Conservation (phyloP, 2,888 invertebrate genomes). For the Metopia argyrocephala region DNA sequence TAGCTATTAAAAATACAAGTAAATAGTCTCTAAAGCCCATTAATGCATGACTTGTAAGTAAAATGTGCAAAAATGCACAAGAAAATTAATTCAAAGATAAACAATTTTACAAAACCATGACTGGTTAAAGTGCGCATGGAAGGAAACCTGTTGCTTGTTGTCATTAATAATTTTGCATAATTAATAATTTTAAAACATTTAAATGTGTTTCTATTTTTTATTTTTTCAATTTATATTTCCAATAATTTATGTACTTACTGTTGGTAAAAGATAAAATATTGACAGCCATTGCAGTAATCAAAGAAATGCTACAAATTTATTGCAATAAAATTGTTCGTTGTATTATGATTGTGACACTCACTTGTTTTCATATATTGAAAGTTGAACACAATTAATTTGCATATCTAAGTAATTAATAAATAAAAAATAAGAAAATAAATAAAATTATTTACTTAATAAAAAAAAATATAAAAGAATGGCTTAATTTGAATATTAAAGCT, state of each 20-base stretch:
- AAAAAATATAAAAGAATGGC: too few species aligned
- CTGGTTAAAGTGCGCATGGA: background rate
- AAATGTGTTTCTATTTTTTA: background rate
- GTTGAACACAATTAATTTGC: slow-evolving; percentile 50
- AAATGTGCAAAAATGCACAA: background rate
- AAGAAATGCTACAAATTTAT: too few species aligned
- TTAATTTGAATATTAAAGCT: background rate
- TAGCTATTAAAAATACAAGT: background rate
- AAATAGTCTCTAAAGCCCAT: background rate
- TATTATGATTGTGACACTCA: background rate
- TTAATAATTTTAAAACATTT: slow-evolving; percentile 39
- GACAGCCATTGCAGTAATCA: slow-evolving; percentile 13
- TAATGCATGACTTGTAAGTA: background rate
- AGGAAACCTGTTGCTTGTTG: slow-evolving; percentile 53
- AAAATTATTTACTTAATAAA: too few species aligned
- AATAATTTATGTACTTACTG: background rate
- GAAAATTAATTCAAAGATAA: background rate
- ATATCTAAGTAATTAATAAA: slow-evolving; percentile 41
- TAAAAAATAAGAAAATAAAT: background rate
- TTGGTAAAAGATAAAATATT: slow-evolving; percentile 48
- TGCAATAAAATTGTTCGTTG: background rate
- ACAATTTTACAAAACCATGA: too few species aligned
- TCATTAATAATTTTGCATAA: slow-evolving; percentile 58
- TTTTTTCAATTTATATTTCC: background rate
- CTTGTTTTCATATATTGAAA: background rate